Conservation (phyloP, 2,888 invertebrate species). For the Lissonota sp. region DNA sequence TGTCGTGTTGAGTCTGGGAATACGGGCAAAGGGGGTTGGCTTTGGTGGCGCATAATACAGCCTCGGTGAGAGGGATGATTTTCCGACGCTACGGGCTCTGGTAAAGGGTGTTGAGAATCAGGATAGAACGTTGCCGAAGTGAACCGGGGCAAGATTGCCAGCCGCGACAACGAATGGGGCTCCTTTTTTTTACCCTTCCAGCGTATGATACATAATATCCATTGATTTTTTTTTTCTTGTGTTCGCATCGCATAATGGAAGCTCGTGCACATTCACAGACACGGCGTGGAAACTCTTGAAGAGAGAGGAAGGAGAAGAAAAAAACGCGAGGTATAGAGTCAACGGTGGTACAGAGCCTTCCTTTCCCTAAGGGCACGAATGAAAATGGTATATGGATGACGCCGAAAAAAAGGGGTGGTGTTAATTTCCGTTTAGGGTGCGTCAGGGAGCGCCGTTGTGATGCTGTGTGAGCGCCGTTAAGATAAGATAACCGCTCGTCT, state of each 20-base stretch:
- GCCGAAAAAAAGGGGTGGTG: conserved; percentile 70
- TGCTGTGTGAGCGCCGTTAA: conserved; percentile 76
- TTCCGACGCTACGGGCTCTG: neutral
- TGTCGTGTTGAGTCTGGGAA: conserved; percentile 16
- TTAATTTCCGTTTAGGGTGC: conserved; percentile 83
- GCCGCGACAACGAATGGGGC: conserved; percentile 41
- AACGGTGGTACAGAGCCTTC: conserved; percentile 11
- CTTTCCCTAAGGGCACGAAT: conserved; percentile 12
- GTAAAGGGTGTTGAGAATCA: conserved; percentile 23
- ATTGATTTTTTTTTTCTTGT: conserved; percentile 75
- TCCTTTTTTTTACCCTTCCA: conserved; percentile 1
- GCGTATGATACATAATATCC: conserved; percentile 73
- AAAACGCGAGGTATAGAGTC: neutral
- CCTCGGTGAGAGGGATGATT: neutral
- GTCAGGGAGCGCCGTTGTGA: conserved; percentile 74
- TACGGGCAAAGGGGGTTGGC: conserved; percentile 15
- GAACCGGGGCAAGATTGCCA: conserved; percentile 10
- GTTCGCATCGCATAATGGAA: conserved; percentile 64
- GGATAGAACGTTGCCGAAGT: conserved; percentile 3
- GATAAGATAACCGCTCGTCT: conserved; percentile 80
- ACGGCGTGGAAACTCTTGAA: conserved; percentile 33
- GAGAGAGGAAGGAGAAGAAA: conserved; percentile 6
- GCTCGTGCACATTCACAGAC: conserved; percentile 27
- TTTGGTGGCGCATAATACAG: conserved; percentile 6
- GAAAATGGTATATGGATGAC: conserved; percentile 41